Base-by-base conservation (phyloP, 2,888 invertebrate species). In the Dolomedes plantarius region DNA sequence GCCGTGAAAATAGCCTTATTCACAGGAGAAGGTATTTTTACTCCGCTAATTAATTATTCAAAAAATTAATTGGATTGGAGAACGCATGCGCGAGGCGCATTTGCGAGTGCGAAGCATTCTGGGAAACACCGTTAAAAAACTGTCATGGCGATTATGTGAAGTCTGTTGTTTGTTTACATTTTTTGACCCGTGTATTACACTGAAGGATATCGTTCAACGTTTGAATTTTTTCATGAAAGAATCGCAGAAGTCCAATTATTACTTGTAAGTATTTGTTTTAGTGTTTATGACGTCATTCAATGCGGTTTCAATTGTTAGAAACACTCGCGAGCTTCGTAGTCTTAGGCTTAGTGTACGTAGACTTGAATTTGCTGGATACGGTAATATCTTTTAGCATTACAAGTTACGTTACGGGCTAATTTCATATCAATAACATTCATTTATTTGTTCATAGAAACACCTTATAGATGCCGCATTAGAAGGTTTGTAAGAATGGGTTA, bases 11-110 rank as follows among this genome's bases (percentile, higher is more conserved):
- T 79, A 79, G 78, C 85, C 78, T 75, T 79, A 79, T 86, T 86
- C 74, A 79, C 76, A 72, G 74, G 86, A 81, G 81, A 86, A 78
- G 86, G 78, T 86, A 81, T 86, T 86, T 86, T 81, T 86, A 86
- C 85, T 86, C 85, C 74, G 72, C 80, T 81, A 86, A 86, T 86
- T 86, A 86, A 86, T 86, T 86, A 86, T 86, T 86, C 86, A 86
- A 86, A 86, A 86, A 86, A 86, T 86, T 86, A 86, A 86, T 86
- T 86, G 86, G 86, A 76, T 72, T 71, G 71, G 28, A 81, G 27
- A 13, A 67, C 80, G 86, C 86, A 81, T 86, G 86, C 86, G 86
- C 78, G 46, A 32, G 29, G 36, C 28, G 67, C 74, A 68, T 31
- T 67, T 64, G 32, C 67, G 16, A 16, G 28, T 39, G 81, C 76